phyloP scores from a whole-genome alignment of 2,888 invertebrate genomes.

The Galerucella nymphaeae region DNA sequence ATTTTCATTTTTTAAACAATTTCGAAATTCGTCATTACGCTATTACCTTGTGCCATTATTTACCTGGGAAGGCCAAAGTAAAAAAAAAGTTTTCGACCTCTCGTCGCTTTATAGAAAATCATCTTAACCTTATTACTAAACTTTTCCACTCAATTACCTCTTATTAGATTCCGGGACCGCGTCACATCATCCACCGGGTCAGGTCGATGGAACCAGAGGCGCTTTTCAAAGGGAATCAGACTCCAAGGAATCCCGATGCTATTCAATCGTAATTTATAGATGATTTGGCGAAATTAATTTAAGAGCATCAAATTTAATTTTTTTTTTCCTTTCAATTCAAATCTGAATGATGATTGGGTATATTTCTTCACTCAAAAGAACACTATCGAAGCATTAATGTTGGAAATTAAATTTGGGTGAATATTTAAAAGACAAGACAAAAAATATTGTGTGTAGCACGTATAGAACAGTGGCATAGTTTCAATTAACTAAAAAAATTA shows the following conservation, averaged over 20 bases:
- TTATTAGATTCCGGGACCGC: conserved; percentile 38
- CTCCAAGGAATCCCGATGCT: neutral
- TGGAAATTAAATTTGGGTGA: no score
- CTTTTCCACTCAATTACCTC: conserved; percentile 42
- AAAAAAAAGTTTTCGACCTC: conserved; percentile 6
- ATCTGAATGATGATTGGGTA: no score
- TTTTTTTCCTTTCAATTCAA: no score
- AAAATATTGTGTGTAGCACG: no score
- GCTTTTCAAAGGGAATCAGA: neutral
- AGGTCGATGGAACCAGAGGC: conserved; percentile 10
- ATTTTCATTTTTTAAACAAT: no score
- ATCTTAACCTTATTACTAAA: conserved; percentile 37
- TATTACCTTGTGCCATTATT: conserved; percentile 15
- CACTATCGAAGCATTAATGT: no score
- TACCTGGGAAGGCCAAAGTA: neutral
- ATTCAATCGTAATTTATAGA: neutral
- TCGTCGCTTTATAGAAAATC: conserved; percentile 26
- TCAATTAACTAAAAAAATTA: no score
- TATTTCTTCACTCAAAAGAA: no score
- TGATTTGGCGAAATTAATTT: neutral
- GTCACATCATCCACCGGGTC: conserved; percentile 27
- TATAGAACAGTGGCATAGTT: no score
- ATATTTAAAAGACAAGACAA: no score
- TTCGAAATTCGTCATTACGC: no score
- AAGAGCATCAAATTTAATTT: no score